Evolutionary conservation across 2,797 vertebrate species (phyloP).

Genomic region (Capromys pilorides): DNA sequence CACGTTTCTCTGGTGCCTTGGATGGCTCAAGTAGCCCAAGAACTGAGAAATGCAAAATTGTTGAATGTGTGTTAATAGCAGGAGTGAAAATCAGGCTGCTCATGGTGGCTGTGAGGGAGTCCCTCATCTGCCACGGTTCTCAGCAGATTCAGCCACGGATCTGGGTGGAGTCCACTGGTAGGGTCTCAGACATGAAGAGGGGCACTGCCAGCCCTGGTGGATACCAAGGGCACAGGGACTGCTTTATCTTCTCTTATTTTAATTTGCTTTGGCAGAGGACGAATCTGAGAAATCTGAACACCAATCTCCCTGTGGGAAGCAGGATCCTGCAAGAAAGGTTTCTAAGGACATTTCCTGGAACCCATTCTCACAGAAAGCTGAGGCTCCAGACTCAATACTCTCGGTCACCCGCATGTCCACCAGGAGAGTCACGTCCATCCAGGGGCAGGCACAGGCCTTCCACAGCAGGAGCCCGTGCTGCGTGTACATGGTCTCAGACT

Average conservation of each 20-base stretch:
- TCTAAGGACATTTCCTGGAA: background rate
- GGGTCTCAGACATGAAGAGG: background rate
- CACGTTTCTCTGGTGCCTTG: background rate
- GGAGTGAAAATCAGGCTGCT: fast-evolving
- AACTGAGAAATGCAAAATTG: background rate
- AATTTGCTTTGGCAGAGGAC: background rate
- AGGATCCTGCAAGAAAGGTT: background rate
- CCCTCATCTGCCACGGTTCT: background rate
- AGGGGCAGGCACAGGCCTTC: background rate
- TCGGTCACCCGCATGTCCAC: too few species aligned
- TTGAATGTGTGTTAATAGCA: background rate
- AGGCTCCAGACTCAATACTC: background rate
- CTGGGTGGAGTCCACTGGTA: background rate
- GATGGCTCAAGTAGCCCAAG: background rate
- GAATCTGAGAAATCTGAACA: background rate
- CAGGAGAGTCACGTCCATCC: background rate
- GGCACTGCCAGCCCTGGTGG: background rate
- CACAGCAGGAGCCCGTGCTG: background rate
- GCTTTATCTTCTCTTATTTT: background rate
- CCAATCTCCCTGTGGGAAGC: background rate
- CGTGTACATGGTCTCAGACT: background rate
- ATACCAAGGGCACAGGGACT: too few species aligned
- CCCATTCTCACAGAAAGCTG: background rate
- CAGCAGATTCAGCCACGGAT: background rate
- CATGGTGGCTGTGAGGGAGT: background rate